A percentile compares a stretch with the other conserved stretches of the same genome.
Evolutionary conservation across 2,888 invertebrate genomes (phyloP).

Genomic region (Anagyrus pseudococci): DNA sequence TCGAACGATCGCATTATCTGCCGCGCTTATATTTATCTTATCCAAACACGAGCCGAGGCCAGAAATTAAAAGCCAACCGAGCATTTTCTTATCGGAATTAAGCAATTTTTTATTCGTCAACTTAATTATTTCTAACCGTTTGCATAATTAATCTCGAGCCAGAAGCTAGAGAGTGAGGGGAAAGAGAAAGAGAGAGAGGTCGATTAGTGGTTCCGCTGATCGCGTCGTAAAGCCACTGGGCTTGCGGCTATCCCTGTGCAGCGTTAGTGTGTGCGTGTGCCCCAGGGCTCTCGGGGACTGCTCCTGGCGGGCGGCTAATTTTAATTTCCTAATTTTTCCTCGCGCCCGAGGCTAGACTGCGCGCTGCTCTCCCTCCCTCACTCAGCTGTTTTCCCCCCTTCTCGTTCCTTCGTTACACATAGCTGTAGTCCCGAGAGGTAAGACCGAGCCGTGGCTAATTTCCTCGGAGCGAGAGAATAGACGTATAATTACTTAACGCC

Average conservation of each 20-base stretch:
- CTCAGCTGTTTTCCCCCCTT: background rate
- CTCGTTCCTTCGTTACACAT: background rate
- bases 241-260: no score
- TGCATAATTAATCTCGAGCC: background rate
- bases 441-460: constrained; percentile 52
- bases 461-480: constrained; percentile 60
- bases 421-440: constrained; percentile 26
- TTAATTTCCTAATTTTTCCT: constrained; percentile 62
- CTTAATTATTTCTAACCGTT: background rate
- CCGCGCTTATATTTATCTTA: no score
- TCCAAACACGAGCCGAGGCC: no score
- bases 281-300: constrained; percentile 13
- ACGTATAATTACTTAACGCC: constrained; percentile 62
- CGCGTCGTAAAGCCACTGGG: background rate
- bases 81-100: no score
- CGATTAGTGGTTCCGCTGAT: background rate
- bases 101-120: background rate
- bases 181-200: background rate
- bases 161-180: background rate
- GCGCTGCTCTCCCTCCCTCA: background rate
- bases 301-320: constrained; percentile 56
- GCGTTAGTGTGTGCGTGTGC: background rate
- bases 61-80: no score
- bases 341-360: constrained; percentile 34
- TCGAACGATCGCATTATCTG: no score